Base-by-base conservation (phyloP, 2,797 vertebrate genomes). In the Ctenopoma multispine region DNA sequence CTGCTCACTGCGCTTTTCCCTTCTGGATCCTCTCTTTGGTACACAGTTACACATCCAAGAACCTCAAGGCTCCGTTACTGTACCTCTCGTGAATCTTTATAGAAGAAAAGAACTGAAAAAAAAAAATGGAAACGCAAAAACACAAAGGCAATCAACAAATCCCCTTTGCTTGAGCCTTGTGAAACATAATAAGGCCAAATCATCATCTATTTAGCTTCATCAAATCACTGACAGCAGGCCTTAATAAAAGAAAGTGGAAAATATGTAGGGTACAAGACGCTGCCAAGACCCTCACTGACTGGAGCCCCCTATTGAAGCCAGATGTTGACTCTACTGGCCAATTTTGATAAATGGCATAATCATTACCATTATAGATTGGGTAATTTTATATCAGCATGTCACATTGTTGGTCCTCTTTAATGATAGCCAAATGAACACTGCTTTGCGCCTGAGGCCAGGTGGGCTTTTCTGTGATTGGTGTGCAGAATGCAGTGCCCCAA, bases 301-400 rank as follows among this genome's bases (percentile, higher is more conserved):
- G 79, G 34, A 90, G 75, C 59, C 84, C 74, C 88, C 90, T 93
- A 92, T 96, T 95, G 93, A 95, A 96, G 90, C 90, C 95, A 96
- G 93, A 95, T 95, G 89, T 96, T 95, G 91, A 92, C 69, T 91
- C 93, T 90, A 90, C 92, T 91, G 89, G 90, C 95, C 92, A 94
- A 90, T 94, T 94, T 93, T 94, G 90, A 94, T 95, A 96, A 96
- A 94, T 87, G 69, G 90, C 90, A 84, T 86, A 87, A 91, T 88
- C 89, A 92, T 94, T 94, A 92, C 87, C 91, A 92, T 92, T 94
- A 87, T 91, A 82, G 91, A 92, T 89, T 78, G 83, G 83, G 87
- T 93, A 90, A 86, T 92, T 92, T 94, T 93, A 92, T 92, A 91
- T 94, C 90, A 83, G 81, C 65, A 64, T 80, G 91, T 86, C 63